Base-by-base conservation (phyloP, 1,140 invertebrate genomes). In the Aphis gossypii region DNA sequence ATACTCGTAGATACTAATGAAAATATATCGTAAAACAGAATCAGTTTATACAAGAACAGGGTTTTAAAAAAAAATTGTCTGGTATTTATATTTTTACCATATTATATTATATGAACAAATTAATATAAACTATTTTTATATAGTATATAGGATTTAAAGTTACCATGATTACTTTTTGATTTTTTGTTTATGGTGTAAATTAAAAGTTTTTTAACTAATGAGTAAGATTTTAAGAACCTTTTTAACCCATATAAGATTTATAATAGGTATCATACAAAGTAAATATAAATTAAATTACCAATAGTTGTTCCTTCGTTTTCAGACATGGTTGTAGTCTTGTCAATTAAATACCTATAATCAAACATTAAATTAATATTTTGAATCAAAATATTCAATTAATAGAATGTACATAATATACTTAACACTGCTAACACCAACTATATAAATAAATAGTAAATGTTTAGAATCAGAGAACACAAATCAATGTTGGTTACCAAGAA, bases 221-320 rank as follows among this genome's bases (percentile, higher is more conserved):
- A 38, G 21, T 41, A 41, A 3, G 8, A 7, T 20, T 41, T 83
- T 83, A 83, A 82, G 1, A 41, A 35, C 82, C 41, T 21, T 60
- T 60, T 60, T 30, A 9, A 60, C 56, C 4, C 5, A 30, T 30
- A 30, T 60, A 14, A 30, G 56, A 60, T 60, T 60, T 30, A 4
- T 60, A 30, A 60, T 44, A 44, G 9, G 5, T 18, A 87, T 48
- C 35, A 87, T 51, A 87, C 0, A 87, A 0, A 87, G 14, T n/a
- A 51, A 87, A 3, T 48, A 46, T 18, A 46, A 48, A 87, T 20
- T 48, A 21, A 56, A 56, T 90, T 93, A 93, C 92, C 92, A 56
- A 93, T 38, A 30, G 92, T 92, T 35, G 90, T 38, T 84, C 92
- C 92, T 84, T 93, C 92, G 82, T 93, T 93, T 54, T 93, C 92